Percentiles rank a stretch among this genome's conserved stretches.
These are phyloP conservation scores for Siniperca undulata DNA, from an alignment of 2,797 vertebrate species.

Conservation along the genomic window DNA sequence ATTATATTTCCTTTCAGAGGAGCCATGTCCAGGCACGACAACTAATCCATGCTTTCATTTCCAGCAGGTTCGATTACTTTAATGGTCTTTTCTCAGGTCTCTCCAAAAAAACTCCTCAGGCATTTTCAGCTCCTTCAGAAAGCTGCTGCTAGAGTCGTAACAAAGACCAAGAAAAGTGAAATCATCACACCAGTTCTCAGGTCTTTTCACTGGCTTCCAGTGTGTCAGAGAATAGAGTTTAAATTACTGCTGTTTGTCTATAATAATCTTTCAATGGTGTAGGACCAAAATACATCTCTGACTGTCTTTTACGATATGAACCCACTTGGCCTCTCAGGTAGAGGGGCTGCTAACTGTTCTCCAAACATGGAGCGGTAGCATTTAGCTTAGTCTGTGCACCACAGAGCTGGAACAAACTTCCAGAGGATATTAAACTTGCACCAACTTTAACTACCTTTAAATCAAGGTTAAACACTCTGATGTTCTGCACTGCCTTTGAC, in stretches of 20 bases:
- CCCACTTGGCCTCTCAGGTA: too few relatives aligned
- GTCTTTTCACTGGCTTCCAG: too few relatives aligned
- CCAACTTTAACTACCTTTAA: not conserved
- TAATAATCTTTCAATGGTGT: not conserved
- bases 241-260: too few relatives aligned
- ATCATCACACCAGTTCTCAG: too few relatives aligned
- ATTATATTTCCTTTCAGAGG: slow-evolving; percentile 14
- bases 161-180: not conserved
- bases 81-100: not conserved
- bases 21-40: not conserved
- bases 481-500: not conserved
- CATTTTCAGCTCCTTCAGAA: not conserved
- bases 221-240: too few relatives aligned
- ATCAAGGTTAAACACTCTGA: not conserved
- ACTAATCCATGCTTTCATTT: not conserved
- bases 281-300: not conserved
- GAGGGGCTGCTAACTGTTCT: not conserved
- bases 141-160: not conserved
- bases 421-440: not conserved
- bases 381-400: not conserved
- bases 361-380: not conserved
- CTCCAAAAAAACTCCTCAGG: not conserved
- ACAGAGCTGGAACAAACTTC: not conserved
- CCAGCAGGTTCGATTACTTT: not conserved
- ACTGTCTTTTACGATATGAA: too few relatives aligned